Conservation (phyloP, 1,140 invertebrate species). For the Arctopsyche grandis region DNA sequence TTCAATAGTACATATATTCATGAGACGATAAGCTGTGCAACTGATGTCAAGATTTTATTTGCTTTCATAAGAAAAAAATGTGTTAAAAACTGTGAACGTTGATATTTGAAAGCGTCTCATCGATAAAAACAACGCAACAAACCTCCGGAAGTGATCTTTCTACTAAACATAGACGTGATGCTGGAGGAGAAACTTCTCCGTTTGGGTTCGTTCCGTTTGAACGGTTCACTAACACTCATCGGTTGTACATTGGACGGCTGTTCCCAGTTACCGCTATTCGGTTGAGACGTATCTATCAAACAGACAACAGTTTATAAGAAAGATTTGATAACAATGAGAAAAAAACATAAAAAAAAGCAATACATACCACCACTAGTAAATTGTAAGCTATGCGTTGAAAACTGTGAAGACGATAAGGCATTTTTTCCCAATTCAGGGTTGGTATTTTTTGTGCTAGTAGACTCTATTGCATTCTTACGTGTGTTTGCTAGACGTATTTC, state of each 20-base stretch:
- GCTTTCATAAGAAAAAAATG: too few species aligned
- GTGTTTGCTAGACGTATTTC: slow-evolving; percentile 79
- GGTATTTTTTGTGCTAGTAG: slow-evolving; percentile 49
- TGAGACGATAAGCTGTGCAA: too few species aligned
- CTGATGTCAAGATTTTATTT: too few species aligned
- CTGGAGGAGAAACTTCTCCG: slow-evolving; percentile 77
- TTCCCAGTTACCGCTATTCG: slow-evolving; percentile 50
- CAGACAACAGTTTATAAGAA: not conserved
- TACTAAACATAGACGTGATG: slow-evolving; percentile 77
- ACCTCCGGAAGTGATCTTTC: slow-evolving; percentile 64
- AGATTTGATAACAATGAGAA: not conserved
- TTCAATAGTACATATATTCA: not conserved
- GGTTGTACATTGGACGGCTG: slow-evolving; percentile 48
- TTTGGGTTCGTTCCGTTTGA: slow-evolving; percentile 72
- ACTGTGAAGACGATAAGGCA: slow-evolving; percentile 28
- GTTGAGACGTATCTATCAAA: slow-evolving; percentile 47
- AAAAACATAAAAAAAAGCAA: not conserved
- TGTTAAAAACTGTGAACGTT: too few species aligned
- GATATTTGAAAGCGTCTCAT: not conserved
- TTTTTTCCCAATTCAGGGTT: slow-evolving; percentile 26
- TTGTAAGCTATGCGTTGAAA: slow-evolving; percentile 37
- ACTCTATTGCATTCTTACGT: slow-evolving; percentile 70
- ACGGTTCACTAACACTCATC: slow-evolving; percentile 61
- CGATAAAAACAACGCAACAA: slow-evolving; percentile 48
- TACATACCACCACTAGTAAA: slow-evolving; percentile 38